These are phyloP conservation scores for Nymphicus hollandicus DNA, from an alignment of 2,113 vertebrate genomes.

Conservation along the genomic window DNA sequence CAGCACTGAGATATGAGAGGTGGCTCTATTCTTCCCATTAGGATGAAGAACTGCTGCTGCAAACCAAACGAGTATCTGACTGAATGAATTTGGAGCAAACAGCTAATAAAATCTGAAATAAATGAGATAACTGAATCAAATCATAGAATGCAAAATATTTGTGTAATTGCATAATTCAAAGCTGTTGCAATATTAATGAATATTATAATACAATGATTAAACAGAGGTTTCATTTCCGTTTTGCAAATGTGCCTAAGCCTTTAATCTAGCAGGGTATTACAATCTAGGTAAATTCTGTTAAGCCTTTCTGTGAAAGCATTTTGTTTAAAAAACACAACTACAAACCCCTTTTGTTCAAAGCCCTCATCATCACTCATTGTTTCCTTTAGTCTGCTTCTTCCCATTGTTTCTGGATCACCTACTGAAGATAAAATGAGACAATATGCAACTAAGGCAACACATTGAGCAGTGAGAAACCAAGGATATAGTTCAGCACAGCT, in stretches of 20 bases:
- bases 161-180: slow-evolving; percentile 60
- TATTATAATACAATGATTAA: slow-evolving; percentile 55
- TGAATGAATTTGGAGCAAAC: slow-evolving; percentile 32
- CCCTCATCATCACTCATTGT: not conserved
- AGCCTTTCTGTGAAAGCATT: slow-evolving; percentile 4
- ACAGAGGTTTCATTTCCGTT: slow-evolving; percentile 42
- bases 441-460: not conserved
- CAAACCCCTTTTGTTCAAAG: not conserved
- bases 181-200: slow-evolving; percentile 48
- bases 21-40: slow-evolving; percentile 8
- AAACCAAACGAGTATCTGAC: slow-evolving; percentile 18
- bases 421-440: not conserved
- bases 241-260: slow-evolving; percentile 38
- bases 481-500: not conserved
- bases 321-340: not conserved
- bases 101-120: slow-evolving; percentile 59
- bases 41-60: slow-evolving; percentile 22
- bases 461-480: not conserved
- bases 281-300: slow-evolving; percentile 13
- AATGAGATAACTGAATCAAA: slow-evolving; percentile 38
- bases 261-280: slow-evolving; percentile 38
- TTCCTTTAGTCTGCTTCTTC: not conserved
- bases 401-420: not conserved
- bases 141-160: slow-evolving; percentile 53
- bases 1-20: not conserved